Evolutionary conservation across 2,797 vertebrate species (phyloP).

Genomic region (Sandelia bainsii): DNA sequence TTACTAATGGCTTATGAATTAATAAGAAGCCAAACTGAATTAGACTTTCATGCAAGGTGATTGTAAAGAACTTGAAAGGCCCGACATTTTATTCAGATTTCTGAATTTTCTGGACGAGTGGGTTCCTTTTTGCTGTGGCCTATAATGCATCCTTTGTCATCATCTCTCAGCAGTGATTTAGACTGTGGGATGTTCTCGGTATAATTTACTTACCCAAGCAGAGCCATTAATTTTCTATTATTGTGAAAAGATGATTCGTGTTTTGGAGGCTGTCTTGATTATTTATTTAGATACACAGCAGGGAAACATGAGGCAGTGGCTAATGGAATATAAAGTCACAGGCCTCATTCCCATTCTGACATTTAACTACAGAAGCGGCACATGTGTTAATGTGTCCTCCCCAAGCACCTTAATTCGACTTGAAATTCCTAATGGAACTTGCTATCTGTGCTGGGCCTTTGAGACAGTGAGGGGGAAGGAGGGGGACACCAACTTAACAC

Average conservation of each 20-base stretch:
- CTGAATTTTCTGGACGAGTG: slow-evolving; percentile 82
- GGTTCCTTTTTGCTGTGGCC: slow-evolving; percentile 71
- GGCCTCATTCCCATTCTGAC: slow-evolving; percentile 85
- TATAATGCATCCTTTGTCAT: slow-evolving; percentile 82
- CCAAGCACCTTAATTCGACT: slow-evolving; percentile 82
- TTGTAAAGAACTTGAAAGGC: slow-evolving; percentile 80
- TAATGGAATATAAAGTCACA: slow-evolving; percentile 88
- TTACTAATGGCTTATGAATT: slow-evolving; percentile 90
- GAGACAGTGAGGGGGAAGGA: slow-evolving; percentile 63
- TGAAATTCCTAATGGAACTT: slow-evolving; percentile 87
- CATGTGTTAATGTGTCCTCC: slow-evolving; percentile 84
- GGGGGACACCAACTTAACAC: slow-evolving; percentile 77
- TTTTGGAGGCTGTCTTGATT: slow-evolving; percentile 87
- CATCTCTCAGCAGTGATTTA: slow-evolving; percentile 67
- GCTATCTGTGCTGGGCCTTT: slow-evolving; percentile 71
- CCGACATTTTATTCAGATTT: slow-evolving; percentile 85
- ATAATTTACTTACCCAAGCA: slow-evolving; percentile 85
- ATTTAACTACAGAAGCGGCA: slow-evolving; percentile 85
- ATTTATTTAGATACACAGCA: slow-evolving; percentile 88
- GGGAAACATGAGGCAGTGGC: slow-evolving; percentile 82
- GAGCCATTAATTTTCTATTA: slow-evolving; percentile 88
- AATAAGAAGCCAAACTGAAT: slow-evolving; percentile 86
- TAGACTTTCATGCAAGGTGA: slow-evolving; percentile 86
- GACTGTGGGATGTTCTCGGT: slow-evolving; percentile 74
- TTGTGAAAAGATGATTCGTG: slow-evolving; percentile 86